Conservation (phyloP, 1,140 invertebrate genomes). For the Sinonovacula constricta region DNA sequence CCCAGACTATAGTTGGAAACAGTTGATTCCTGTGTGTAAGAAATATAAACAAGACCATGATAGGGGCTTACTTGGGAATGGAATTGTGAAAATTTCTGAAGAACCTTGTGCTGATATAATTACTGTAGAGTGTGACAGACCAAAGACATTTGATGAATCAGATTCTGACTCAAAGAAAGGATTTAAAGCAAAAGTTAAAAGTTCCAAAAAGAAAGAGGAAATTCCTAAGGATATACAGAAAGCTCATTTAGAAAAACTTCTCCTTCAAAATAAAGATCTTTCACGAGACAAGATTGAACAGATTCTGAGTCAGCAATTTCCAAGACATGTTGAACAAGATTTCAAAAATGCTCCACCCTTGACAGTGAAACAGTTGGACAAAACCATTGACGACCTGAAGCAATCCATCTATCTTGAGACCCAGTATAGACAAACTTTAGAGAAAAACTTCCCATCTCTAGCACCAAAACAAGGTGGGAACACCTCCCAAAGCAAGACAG, state of each 20-base stretch:
- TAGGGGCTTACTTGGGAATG: background rate
- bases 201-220: background rate
- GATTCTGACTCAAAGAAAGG: background rate
- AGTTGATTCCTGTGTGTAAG: conserved; percentile 59
- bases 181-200: background rate
- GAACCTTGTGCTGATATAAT: no score
- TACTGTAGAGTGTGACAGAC: background rate
- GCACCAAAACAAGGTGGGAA: background rate
- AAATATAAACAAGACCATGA: conserved; percentile 56
- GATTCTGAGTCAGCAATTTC: conserved; percentile 29
- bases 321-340: conserved; percentile 17
- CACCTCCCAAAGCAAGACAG: background rate
- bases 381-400: conserved; percentile 41
- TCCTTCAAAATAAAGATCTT: conserved; percentile 29
- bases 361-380: conserved; percentile 41
- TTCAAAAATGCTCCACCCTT: conserved; percentile 28
- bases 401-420: conserved; percentile 43
- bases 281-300: conserved; percentile 29
- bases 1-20: conserved; percentile 57
- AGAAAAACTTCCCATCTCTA: conserved; percentile 27
- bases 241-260: conserved; percentile 36
- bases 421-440: conserved; percentile 24
- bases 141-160: background rate
- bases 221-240: conserved; percentile 40
- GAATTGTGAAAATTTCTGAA: no score